Percentiles rank a stretch among this genome's conserved stretches.
Conservation (phyloP, 2,113 vertebrate species). For the Halcyon senegalensis region DNA sequence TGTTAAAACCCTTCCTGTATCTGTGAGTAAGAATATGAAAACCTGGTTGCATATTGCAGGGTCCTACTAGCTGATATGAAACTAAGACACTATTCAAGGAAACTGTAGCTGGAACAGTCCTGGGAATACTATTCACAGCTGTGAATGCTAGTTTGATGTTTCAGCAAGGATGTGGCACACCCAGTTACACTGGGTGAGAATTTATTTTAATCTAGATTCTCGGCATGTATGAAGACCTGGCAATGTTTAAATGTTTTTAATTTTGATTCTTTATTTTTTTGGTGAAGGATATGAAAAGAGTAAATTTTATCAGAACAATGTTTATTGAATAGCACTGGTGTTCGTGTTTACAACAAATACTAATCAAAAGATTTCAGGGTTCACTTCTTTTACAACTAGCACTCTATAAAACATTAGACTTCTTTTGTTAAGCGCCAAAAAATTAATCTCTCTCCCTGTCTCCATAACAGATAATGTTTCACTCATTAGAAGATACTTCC, state of each 20-base stretch:
- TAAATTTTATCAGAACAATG: not conserved
- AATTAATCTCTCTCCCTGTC: not conserved
- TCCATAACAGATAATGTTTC: not conserved
- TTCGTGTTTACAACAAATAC: not conserved
- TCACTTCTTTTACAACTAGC: not conserved
- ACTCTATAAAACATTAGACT: not conserved
- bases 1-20: not conserved
- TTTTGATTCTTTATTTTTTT: not conserved
- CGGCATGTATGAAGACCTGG: not conserved
- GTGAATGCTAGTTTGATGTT: not conserved
- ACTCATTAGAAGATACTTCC: not conserved
- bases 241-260: not conserved
- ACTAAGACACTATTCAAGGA: not conserved
- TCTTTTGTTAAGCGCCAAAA: not conserved
- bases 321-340: not conserved
- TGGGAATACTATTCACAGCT: not conserved
- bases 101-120: not conserved
- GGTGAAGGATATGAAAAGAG: not conserved
- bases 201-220: not conserved
- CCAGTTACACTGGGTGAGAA: not conserved
- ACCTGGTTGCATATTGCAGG: not conserved
- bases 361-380: not conserved
- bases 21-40: not conserved
- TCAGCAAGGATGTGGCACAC: not conserved
- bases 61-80: not conserved